Conservation (phyloP, 2,113 vertebrate species). For the Saguinus imperator region DNA sequence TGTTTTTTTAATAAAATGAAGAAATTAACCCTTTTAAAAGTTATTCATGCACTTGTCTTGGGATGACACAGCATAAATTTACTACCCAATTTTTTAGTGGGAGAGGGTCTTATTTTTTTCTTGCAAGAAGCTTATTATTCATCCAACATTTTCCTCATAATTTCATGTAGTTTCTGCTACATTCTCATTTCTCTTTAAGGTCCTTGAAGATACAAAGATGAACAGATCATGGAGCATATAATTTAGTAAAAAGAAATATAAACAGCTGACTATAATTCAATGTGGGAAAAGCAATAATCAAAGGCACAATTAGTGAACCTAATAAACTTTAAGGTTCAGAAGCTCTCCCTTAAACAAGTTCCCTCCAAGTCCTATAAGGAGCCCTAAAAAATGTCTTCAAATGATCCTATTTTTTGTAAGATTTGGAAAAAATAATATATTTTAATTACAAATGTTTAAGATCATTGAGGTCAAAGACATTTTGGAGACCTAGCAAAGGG, state of each 20-base stretch:
- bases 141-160: neutral
- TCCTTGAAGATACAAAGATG: slow-evolving; percentile 12
- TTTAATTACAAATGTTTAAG: neutral
- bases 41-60: neutral
- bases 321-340: neutral
- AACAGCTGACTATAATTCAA: neutral
- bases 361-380: neutral
- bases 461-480: neutral
- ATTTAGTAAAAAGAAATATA: slow-evolving; percentile 31
- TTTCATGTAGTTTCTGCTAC: neutral
- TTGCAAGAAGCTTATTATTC: neutral
- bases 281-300: neutral
- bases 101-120: neutral
- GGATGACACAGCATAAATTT: neutral
- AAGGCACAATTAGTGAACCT: neutral
- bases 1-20: slow-evolving; percentile 28
- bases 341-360: neutral
- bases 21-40: slow-evolving; percentile 14
- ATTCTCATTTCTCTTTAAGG: neutral
- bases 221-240: neutral
- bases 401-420: neutral
- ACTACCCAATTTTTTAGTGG: neutral
- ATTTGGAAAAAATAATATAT: neutral
- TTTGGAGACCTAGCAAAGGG: neutral
- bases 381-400: neutral